These are phyloP conservation scores for Aplidium turbinatum DNA, from an alignment of 23 tunicate genomes.

Conservation along the genomic window DNA sequence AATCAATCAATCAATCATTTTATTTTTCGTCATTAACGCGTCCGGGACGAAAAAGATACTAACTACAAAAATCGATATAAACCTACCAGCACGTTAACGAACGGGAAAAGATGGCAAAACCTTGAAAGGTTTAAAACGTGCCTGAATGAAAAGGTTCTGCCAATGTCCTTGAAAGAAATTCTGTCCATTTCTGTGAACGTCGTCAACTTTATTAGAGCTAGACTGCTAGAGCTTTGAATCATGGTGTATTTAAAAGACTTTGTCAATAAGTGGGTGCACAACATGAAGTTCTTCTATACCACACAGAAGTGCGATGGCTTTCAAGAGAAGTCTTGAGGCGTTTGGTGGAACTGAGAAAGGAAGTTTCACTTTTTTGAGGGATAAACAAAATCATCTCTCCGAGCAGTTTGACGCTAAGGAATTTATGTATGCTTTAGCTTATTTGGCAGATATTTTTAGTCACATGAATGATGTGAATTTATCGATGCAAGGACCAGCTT, in stretches of 20 bases:
- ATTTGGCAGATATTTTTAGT: conserved; percentile 43
- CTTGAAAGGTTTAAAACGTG: too few species aligned
- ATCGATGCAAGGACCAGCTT: conserved; percentile 46
- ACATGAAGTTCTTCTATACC: conserved; percentile 23
- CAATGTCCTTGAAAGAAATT: conserved; percentile 20
- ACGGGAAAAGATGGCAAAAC: too few species aligned
- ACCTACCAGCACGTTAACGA: too few species aligned
- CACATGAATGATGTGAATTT: conserved; percentile 35
- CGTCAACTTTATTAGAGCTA: conserved; percentile 47
- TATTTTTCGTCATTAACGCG: too few species aligned
- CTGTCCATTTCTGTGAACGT: conserved; percentile 24
- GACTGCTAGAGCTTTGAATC: conserved; percentile 39
- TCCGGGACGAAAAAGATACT: too few species aligned
- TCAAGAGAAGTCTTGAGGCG: conserved; percentile 39
- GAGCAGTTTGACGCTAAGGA: conserved; percentile 37
- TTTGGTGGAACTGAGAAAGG: conserved; percentile 34
- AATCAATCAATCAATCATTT: too few species aligned
- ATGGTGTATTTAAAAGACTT: conserved; percentile 33
- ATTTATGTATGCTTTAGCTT: conserved; percentile 27
- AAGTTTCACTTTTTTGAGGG: conserved; percentile 12
- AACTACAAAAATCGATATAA: too few species aligned
- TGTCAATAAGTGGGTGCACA: conserved; percentile 31
- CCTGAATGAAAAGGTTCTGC: conserved; percentile 8
- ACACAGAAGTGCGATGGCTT: conserved; percentile 29
- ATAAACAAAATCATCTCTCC: conserved; percentile 28